These are phyloP conservation scores for Sebastiscus albofasciatus DNA, from an alignment of 2,797 vertebrate genomes.

Conservation along the genomic window DNA sequence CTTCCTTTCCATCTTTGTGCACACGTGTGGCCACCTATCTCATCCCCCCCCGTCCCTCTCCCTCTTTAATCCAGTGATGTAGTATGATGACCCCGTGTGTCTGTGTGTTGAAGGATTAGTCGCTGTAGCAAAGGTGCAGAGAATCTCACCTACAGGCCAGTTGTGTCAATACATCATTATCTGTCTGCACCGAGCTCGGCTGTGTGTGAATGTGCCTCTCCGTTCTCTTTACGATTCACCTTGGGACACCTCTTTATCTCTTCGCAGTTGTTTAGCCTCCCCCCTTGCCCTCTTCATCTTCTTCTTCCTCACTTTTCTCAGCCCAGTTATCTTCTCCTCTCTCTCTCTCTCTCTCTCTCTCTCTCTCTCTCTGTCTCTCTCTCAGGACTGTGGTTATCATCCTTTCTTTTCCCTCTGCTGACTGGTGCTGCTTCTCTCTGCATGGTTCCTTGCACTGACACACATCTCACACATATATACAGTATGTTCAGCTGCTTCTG, in stretches of 20 bases:
- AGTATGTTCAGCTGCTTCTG: neutral
- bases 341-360: neutral
- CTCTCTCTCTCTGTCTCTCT: neutral
- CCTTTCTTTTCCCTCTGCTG: neutral
- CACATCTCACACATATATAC: neutral
- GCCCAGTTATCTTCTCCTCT: neutral
- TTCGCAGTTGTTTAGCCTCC: conserved; percentile 13
- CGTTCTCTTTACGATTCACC: conserved; percentile 2
- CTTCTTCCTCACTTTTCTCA: neutral
- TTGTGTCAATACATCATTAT: conserved; percentile 33
- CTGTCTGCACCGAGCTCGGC: neutral
- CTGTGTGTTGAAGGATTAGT: conserved; percentile 34
- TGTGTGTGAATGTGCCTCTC: neutral
- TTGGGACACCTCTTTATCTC: conserved; percentile 26
- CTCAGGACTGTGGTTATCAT: conserved; percentile 16
- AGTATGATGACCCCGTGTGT: conserved; percentile 14
- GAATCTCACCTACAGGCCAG: conserved; percentile 26
- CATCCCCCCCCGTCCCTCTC: neutral
- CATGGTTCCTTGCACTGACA: conserved; percentile 9
- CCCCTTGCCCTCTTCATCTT: conserved; percentile 14
- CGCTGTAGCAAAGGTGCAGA: conserved; percentile 19
- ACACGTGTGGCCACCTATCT: neutral
- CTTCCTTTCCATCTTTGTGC: neutral
- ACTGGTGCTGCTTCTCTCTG: neutral
- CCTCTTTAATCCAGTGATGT: conserved; percentile 5